Base-by-base conservation (phyloP, 1,140 invertebrate species). In the Cydia strobilella region DNA sequence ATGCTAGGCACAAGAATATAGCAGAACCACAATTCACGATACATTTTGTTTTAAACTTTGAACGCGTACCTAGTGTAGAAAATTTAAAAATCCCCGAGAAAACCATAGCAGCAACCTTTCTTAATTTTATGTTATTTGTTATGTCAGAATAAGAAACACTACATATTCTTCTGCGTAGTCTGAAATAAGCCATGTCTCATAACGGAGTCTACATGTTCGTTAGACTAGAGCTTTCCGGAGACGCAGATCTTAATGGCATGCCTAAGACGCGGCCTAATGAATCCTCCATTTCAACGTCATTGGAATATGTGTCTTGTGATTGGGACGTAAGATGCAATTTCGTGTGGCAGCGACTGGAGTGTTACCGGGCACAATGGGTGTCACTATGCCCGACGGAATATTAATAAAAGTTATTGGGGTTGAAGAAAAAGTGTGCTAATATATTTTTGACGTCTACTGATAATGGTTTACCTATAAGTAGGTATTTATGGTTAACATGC, bases 111-210 rank as follows among this genome's bases (percentile, higher is more conserved):
- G 27, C 2, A 4, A 31, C 27, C 27, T 31, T 31, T 4, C 27
- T 31, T 31, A 31, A 48, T 15, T 15, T 48, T 48, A 3, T 9
- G 45, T 48, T 48, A 15, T 48, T 15, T 9, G 45, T 15, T 15
- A 48, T 13, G 45, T 18, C 7, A 23, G 54, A 59, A 59, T 20
- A 20, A n/a, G 54, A 23, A 59, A 59, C 6, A 59, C 20, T 23
- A 18, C 9, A 20, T n/a, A n/a, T n/a, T 1, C 18, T 23, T 18
- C 7, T n/a, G 10, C 54, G n/a, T 20, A 51, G 15, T 51, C 20
- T 23, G n/a, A 59, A 59, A 59, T 51, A 51, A 51, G 54, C 54
- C 54, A 23, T 59, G 54, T 59, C 51, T 18, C 54, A 59, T 59
- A 59, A 54, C 7, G 45, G 45, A 48, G 51, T 23, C 54, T 59